These are phyloP conservation scores for Struthidea cinerea DNA, from an alignment of 2,113 vertebrate species.

Conservation along the genomic window DNA sequence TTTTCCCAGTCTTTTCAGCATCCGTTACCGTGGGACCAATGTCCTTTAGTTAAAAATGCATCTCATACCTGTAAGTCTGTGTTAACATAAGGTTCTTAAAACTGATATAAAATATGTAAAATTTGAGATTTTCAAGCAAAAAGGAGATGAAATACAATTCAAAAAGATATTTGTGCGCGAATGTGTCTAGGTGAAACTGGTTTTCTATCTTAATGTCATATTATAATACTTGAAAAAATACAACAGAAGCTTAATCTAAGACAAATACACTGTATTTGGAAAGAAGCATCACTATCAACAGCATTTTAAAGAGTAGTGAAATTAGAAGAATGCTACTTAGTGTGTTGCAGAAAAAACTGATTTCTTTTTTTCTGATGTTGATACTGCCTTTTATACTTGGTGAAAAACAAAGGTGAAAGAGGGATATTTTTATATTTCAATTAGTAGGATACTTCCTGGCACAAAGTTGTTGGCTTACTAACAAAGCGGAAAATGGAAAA, in stretches of 20 bases:
- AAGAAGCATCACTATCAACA: not conserved
- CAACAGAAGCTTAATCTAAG: not conserved
- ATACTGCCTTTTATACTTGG: not conserved
- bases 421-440: not conserved
- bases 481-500: not conserved
- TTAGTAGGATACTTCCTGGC: not conserved
- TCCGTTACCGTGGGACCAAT: conserved; percentile 94
- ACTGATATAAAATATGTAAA: not conserved
- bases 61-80: conserved; percentile 82
- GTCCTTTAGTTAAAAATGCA: conserved; percentile 89
- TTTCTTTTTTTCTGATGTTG: not conserved
- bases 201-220: not conserved
- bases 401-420: not conserved
- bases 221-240: not conserved
- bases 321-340: not conserved
- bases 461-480: not conserved
- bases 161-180: not conserved
- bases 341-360: not conserved
- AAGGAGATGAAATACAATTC: not conserved
- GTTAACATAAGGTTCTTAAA: not conserved
- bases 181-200: not conserved
- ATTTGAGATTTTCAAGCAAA: not conserved
- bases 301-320: not conserved
- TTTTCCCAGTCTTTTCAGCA: conserved; percentile 98
- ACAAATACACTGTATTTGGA: not conserved